These are phyloP conservation scores for Rhinichthys klamathensis DNA, from an alignment of 2,113 vertebrate genomes.

Conservation along the genomic window DNA sequence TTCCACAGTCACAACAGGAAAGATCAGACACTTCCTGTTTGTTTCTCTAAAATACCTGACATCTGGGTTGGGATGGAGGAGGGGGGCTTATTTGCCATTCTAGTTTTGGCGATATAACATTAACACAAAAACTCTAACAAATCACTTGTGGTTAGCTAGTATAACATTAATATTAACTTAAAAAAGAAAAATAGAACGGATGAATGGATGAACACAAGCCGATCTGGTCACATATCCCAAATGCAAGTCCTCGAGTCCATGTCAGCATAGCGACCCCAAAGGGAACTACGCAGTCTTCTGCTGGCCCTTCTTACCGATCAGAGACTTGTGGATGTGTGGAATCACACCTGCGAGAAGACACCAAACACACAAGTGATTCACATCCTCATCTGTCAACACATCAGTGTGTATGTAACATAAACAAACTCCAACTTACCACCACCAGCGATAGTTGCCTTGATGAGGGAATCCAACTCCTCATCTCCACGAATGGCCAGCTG, in stretches of 20 bases:
- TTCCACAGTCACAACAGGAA: slow-evolving; percentile 74
- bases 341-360: slow-evolving; percentile 85
- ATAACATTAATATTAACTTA: slow-evolving; percentile 76
- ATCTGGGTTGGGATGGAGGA: slow-evolving; percentile 62
- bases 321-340: slow-evolving; percentile 98
- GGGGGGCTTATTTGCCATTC: slow-evolving; percentile 62
- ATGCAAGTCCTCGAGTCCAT: slow-evolving; percentile 70
- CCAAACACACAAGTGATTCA: neutral
- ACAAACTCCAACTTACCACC: slow-evolving; percentile 80
- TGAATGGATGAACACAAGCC: slow-evolving; percentile 70
- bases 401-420: neutral
- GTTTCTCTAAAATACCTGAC: slow-evolving; percentile 84
- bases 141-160: slow-evolving; percentile 75
- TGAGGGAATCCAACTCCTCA: slow-evolving; percentile 96
- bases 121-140: slow-evolving; percentile 75
- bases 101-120: slow-evolving; percentile 74
- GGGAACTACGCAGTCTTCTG: slow-evolving; percentile 92
- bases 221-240: slow-evolving; percentile 69
- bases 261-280: slow-evolving; percentile 70
- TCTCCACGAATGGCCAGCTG: slow-evolving; percentile 97
- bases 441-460: slow-evolving; percentile 98
- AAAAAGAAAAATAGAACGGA: slow-evolving; percentile 56
- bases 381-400: too few relatives aligned
- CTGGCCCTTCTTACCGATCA: slow-evolving; percentile 98
- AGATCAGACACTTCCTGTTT: slow-evolving; percentile 72